These are phyloP conservation scores for Ostrea edulis DNA, from an alignment of 1,140 invertebrate genomes.

Conservation along the genomic window DNA sequence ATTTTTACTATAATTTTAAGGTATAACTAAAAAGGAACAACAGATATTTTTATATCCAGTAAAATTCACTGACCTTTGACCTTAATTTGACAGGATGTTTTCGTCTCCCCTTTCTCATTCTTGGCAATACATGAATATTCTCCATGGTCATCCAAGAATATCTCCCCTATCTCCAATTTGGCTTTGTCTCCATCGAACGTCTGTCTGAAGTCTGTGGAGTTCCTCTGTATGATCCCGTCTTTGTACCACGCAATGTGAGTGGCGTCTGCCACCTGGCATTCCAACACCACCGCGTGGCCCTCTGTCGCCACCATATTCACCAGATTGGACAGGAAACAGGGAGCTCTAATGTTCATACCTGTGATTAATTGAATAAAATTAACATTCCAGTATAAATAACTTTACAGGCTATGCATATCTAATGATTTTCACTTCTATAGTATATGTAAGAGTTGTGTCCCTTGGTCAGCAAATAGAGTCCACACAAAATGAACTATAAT, in stretches of 20 bases:
- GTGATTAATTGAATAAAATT: not conserved
- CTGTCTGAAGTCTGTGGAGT: slow-evolving; percentile 71
- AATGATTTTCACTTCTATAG: not conserved
- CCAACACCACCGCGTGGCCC: slow-evolving; percentile 64
- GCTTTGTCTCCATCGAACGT: slow-evolving; percentile 69
- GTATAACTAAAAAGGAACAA: not conserved
- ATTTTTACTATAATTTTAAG: too few relatives aligned
- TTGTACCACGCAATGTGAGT: slow-evolving; percentile 70
- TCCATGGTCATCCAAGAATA: slow-evolving; percentile 71
- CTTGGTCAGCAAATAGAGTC: not conserved
- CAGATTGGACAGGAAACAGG: slow-evolving; percentile 59
- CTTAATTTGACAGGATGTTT: slow-evolving; percentile 61
- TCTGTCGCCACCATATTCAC: slow-evolving; percentile 65
- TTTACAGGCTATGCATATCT: not conserved
- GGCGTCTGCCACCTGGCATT: slow-evolving; percentile 62
- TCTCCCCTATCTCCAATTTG: slow-evolving; percentile 69
- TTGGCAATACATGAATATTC: slow-evolving; percentile 68
- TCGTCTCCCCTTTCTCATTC: slow-evolving; percentile 66
- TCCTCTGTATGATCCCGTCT: slow-evolving; percentile 66
- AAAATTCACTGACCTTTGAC: slow-evolving; percentile 64
- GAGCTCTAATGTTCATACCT: slow-evolving; percentile 57
- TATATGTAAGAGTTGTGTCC: not conserved
- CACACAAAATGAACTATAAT: too few relatives aligned
- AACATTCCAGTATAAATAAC: not conserved
- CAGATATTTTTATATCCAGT: not conserved